Evolutionary conservation across 2,113 vertebrate species (phyloP).

Genomic region (Paradoxurus hermaphroditus): DNA sequence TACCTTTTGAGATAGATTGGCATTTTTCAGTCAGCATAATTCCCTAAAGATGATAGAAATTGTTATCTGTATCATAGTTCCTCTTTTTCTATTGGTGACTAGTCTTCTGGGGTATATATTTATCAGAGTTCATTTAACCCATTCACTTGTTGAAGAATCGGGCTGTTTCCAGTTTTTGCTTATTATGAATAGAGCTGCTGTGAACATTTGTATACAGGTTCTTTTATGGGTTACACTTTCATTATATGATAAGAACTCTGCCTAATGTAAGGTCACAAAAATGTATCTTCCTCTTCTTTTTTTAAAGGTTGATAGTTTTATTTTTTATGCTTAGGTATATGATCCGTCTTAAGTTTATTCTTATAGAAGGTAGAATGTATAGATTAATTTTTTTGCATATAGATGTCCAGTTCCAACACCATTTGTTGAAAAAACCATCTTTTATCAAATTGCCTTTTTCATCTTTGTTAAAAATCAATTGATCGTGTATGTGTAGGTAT

Average conservation of each 20-base stretch:
- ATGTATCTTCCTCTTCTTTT: neutral
- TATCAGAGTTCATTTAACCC: no score
- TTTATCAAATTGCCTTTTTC: neutral
- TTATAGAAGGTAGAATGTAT: neutral
- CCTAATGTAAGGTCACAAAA: neutral
- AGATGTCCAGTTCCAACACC: neutral
- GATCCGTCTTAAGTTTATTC: neutral
- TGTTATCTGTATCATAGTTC: no score
- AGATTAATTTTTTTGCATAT: neutral
- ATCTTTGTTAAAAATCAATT: neutral
- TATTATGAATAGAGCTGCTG: no score
- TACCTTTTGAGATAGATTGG: no score
- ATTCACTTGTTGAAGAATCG: no score
- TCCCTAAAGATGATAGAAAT: no score
- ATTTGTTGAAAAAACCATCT: neutral
- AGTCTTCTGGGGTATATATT: no score
- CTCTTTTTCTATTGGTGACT: no score
- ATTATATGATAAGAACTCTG: neutral
- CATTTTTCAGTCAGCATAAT: no score
- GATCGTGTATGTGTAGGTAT: neutral
- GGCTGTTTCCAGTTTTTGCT: no score
- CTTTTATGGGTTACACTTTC: neutral
- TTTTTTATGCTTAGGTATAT: neutral
- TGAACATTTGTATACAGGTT: neutral
- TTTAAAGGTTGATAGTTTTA: constrained; percentile 10